Evolutionary conservation across 2,888 invertebrate genomes (phyloP).

Genomic region (Spatulosminthurus flaviceps): DNA sequence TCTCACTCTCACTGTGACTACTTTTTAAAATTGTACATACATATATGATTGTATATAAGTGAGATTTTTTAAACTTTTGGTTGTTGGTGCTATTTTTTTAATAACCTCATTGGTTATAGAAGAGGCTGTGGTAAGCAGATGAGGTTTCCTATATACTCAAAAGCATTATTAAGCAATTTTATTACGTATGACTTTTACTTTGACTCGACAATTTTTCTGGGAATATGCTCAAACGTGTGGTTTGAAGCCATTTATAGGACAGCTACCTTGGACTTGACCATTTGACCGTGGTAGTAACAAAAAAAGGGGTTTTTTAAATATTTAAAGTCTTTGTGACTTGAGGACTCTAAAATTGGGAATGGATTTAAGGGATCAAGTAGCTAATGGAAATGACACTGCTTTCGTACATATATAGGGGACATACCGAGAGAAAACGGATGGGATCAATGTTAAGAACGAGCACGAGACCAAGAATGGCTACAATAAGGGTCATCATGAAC

Average conservation of each 20-base stretch:
- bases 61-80: too few species aligned
- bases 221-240: neutral
- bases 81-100: too few species aligned
- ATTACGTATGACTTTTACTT: conserved; percentile 13
- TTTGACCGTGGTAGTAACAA: too few species aligned
- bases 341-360: too few species aligned
- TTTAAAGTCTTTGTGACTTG: too few species aligned
- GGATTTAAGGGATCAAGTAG: too few species aligned
- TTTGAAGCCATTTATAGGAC: neutral
- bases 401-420: conserved; percentile 54
- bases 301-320: too few species aligned
- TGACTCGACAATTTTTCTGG: conserved; percentile 2
- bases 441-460: conserved; percentile 62
- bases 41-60: neutral
- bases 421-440: conserved; percentile 58
- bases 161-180: neutral
- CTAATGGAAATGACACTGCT: too few species aligned
- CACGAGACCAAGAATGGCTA: conserved; percentile 57
- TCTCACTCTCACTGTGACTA: neutral
- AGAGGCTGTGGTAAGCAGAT: too few species aligned
- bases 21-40: conserved; percentile 1
- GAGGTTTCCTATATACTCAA: neutral
- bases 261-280: conserved; percentile 2
- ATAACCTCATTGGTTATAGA: too few species aligned
- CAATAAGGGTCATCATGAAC: conserved; percentile 59